Evolutionary conservation across 2,113 vertebrate genomes (phyloP).

Genomic region (Agapornis roseicollis): DNA sequence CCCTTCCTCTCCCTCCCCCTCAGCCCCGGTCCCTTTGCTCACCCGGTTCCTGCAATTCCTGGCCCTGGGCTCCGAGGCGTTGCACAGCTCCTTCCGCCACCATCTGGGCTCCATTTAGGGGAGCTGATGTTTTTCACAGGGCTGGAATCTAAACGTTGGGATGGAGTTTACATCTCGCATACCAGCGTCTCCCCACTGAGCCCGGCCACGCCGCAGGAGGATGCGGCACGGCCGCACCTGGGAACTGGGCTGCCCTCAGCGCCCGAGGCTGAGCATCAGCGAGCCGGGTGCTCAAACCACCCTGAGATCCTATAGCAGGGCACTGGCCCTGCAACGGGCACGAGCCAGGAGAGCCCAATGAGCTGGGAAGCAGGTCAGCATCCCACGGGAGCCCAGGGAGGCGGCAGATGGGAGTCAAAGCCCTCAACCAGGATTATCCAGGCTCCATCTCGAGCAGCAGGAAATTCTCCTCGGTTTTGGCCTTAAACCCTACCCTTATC

Average conservation of each 20-base stretch:
- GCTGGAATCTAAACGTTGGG: slow-evolving; percentile 55
- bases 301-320: rapidly evolving
- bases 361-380: not conserved
- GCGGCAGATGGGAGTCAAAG: not conserved
- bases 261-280: rapidly evolving
- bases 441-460: not conserved
- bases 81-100: slow-evolving; percentile 20
- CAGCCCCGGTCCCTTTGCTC: not conserved
- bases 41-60: not conserved
- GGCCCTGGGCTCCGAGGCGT: not conserved
- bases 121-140: slow-evolving; percentile 67
- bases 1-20: not conserved
- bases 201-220: not conserved
- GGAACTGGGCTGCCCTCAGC: rapidly evolving
- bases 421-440: not conserved
- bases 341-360: not conserved
- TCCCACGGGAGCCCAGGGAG: rapidly evolving
- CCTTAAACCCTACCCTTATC: not conserved
- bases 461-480: slow-evolving; percentile 1
- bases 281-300: rapidly evolving
- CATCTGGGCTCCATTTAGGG: slow-evolving; percentile 71
- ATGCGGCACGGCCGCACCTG: not conserved
- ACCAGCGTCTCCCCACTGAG: slow-evolving; percentile 27
- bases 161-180: slow-evolving; percentile 57
- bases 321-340: rapidly evolving